Conservation (phyloP, 2,888 invertebrate genomes). For the Papilio demoleus region DNA sequence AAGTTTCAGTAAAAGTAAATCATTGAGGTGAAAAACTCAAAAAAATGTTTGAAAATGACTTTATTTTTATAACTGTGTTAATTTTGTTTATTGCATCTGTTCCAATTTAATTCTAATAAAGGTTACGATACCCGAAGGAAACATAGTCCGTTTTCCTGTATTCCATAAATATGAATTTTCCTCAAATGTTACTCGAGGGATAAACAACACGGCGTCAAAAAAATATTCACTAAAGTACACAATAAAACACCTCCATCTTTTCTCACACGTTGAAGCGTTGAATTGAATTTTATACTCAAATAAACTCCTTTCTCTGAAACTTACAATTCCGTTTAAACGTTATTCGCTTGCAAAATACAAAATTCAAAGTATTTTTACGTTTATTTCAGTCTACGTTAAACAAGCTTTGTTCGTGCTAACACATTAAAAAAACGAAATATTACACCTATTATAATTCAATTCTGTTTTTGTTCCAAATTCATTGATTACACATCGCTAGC, state of each 20-base stretch:
- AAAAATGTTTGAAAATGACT: too few species aligned
- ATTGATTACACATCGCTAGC: too few species aligned
- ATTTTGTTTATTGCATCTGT: neutral
- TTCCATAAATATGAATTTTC: constrained; percentile 6
- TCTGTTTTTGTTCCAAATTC: too few species aligned
- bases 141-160: neutral
- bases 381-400: neutral
- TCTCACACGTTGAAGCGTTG: neutral
- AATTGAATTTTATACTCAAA: constrained; percentile 9
- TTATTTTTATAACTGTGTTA: neutral
- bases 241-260: neutral
- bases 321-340: constrained; percentile 3
- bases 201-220: neutral
- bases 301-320: neutral
- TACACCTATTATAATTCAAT: too few species aligned
- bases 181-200: neutral
- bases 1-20: too few species aligned
- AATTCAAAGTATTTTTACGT: neutral
- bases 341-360: neutral
- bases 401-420: neutral
- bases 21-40: too few species aligned
- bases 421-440: neutral
- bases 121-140: constrained; percentile 17
- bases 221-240: neutral
- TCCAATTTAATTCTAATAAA: constrained; percentile 4